Evolutionary conservation across 2,888 invertebrate species (phyloP).

Genomic region (Heliconius ismenius): DNA sequence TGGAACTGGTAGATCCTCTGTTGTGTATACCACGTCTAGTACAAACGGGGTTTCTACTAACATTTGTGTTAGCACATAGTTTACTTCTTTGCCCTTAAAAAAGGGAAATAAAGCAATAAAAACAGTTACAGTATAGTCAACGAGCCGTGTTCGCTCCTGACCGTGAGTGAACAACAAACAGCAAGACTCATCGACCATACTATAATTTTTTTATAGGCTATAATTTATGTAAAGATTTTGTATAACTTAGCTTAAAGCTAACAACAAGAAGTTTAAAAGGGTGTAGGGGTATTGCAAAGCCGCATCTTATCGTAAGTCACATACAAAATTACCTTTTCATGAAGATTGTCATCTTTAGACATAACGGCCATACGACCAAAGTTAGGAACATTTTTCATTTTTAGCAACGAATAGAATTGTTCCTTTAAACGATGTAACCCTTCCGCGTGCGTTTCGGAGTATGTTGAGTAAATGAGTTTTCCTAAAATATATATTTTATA

Average conservation of each 20-base stretch:
- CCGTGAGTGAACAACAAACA: too few species aligned
- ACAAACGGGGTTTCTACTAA: conserved; percentile 90
- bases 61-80: conserved; percentile 90
- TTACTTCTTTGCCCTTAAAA: conserved; percentile 78
- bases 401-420: conserved; percentile 86
- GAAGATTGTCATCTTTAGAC: conserved; percentile 55
- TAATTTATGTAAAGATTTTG: too few species aligned
- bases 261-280: too few species aligned
- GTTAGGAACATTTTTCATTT: conserved; percentile 75
- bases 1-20: conserved; percentile 83
- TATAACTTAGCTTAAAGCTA: too few species aligned
- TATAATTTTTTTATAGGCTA: too few species aligned
- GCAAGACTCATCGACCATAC: too few species aligned
- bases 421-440: conserved; percentile 88
- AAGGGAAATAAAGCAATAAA: not conserved
- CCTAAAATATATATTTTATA: conserved; percentile 63
- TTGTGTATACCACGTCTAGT: conserved; percentile 92
- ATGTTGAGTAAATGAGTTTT: conserved; percentile 86
- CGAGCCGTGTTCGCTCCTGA: not conserved
- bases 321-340: conserved; percentile 54
- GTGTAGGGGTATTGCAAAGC: too few species aligned
- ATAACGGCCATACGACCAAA: conserved; percentile 61
- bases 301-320: not conserved
- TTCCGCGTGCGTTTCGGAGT: conserved; percentile 86
- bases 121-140: too few species aligned